phyloP scores from a whole-genome alignment of 2,113 vertebrate species.

The Cromileptes altivelis region DNA sequence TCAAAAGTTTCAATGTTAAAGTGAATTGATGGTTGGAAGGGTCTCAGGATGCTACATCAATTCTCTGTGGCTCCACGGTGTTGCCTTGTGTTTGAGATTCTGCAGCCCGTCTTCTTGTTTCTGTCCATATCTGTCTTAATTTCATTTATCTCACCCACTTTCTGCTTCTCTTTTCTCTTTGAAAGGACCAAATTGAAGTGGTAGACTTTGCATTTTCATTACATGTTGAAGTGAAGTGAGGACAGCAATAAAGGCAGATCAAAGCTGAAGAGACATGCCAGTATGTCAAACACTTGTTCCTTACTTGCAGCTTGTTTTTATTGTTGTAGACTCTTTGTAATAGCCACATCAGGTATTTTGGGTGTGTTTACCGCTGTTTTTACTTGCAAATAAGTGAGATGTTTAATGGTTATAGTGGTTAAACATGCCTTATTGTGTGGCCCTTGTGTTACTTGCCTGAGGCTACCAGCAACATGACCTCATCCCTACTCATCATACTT shows the following conservation, averaged over 20 bases:
- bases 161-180: neutral
- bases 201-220: neutral
- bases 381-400: neutral
- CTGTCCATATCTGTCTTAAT: neutral
- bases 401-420: neutral
- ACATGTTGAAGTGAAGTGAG: neutral
- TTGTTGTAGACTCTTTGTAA: neutral
- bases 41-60: neutral
- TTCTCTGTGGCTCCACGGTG: neutral
- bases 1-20: slow-evolving; percentile 20
- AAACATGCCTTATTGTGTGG: too few relatives aligned
- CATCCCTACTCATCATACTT: too few relatives aligned
- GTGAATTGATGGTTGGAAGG: slow-evolving; percentile 21
- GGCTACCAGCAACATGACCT: neutral
- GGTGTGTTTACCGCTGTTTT: neutral
- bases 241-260: neutral
- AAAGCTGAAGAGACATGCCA: neutral
- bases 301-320: neutral
- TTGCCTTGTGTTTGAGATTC: neutral
- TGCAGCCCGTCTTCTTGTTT: neutral
- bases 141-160: neutral
- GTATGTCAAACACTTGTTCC: too few relatives aligned
- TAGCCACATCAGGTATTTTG: neutral
- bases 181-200: neutral
- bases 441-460: too few relatives aligned